Conservation (phyloP, 2,888 invertebrate species). For the Diadromus collaris region DNA sequence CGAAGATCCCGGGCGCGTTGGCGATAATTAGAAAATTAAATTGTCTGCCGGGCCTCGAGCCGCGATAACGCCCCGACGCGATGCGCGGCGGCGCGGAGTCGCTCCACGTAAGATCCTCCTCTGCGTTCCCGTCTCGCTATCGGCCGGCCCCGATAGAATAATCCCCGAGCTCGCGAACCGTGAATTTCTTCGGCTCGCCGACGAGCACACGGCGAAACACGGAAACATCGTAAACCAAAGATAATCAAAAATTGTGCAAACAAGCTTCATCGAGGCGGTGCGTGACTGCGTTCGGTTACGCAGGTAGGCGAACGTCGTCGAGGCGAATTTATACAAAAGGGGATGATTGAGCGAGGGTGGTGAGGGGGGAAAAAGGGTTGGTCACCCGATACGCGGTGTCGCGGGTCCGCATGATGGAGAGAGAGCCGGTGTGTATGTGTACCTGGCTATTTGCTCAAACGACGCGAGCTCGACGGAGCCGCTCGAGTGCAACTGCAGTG, state of each 20-base stretch:
- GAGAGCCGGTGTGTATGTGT: background rate
- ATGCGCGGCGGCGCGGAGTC: background rate
- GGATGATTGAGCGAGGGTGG: constrained; percentile 3
- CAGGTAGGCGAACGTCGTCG: constrained; percentile 37
- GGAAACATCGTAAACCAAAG: constrained; percentile 52
- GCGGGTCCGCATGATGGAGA: constrained; percentile 30
- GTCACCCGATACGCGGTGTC: constrained; percentile 39
- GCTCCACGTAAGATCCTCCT: background rate
- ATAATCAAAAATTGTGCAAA: constrained; percentile 56
- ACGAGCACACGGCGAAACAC: background rate
- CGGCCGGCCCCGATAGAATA: constrained; percentile 1
- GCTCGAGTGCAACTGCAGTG: constrained; percentile 31
- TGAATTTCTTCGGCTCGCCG: constrained; percentile 2
- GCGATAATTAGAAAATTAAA: constrained; percentile 79
- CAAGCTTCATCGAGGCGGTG: constrained; percentile 44
- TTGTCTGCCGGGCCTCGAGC: constrained; percentile 69
- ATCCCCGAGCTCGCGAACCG: constrained; percentile 3
- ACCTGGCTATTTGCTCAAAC: constrained; percentile 48
- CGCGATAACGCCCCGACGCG: constrained; percentile 1
- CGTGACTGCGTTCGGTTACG: constrained; percentile 55
- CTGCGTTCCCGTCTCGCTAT: constrained; percentile 1
- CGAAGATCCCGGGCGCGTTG: constrained; percentile 64
- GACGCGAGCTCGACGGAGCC: constrained; percentile 25
- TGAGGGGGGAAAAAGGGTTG: constrained; percentile 37
- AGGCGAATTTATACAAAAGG: constrained; percentile 44